Evolutionary conservation across 2,888 invertebrate species (phyloP).

Genomic region (Phyllotreta striolata): DNA sequence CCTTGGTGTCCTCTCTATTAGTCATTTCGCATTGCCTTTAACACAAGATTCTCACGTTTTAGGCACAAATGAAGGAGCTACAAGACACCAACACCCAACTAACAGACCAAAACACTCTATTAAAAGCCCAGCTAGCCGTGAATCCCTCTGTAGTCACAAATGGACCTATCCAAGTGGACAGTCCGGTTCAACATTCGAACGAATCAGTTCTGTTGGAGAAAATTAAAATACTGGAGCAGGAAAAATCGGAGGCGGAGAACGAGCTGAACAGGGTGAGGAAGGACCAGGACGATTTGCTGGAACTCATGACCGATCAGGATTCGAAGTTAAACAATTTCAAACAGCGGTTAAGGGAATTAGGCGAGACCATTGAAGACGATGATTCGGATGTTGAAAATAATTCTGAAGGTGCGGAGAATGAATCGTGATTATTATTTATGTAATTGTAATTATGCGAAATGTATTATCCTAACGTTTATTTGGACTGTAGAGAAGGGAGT

Average conservation of each 20-base stretch:
- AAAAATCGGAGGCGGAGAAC: constrained; percentile 42
- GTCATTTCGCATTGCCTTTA: background rate
- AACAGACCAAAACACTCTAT: constrained; percentile 85
- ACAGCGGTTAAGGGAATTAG: constrained; percentile 56
- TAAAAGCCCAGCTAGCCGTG: constrained; percentile 73
- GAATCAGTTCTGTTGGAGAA: constrained; percentile 18
- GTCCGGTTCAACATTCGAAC: background rate
- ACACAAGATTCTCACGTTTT: too few species aligned
- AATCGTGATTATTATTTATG: constrained; percentile 25
- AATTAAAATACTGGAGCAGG: constrained; percentile 52
- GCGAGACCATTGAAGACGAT: constrained; percentile 56
- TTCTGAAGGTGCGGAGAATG: constrained; percentile 46
- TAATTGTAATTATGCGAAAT: too few species aligned
- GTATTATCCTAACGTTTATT: too few species aligned
- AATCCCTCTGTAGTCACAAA: constrained; percentile 12
- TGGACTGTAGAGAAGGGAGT: too few species aligned
- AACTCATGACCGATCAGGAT: constrained; percentile 90
- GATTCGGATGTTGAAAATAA: constrained; percentile 54
- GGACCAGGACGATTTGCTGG: constrained; percentile 94
- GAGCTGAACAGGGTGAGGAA: constrained; percentile 68
- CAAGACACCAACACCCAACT: constrained; percentile 76
- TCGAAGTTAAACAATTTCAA: constrained; percentile 55
- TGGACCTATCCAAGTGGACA: constrained; percentile 7
- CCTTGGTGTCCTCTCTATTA: background rate
- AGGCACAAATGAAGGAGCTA: constrained; percentile 71